Conservation (phyloP, 2,797 vertebrate genomes). For the Pseudomugil gertrudae region DNA sequence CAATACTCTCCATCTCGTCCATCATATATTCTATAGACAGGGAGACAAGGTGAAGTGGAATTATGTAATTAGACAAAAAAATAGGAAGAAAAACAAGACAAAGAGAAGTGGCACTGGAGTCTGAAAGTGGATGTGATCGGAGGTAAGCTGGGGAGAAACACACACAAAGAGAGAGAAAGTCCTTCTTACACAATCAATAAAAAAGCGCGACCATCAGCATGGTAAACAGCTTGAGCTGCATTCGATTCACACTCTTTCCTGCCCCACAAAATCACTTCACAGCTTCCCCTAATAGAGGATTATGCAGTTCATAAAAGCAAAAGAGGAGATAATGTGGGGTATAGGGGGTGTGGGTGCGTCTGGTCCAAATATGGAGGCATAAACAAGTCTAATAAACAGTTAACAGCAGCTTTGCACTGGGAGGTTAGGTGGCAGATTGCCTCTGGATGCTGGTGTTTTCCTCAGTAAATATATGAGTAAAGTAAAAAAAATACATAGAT, state of each 20-base stretch:
- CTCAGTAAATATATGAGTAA: conserved; percentile 15
- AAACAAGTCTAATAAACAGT: conserved; percentile 12
- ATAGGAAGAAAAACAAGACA: neutral
- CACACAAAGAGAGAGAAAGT: neutral
- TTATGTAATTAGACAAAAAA: neutral
- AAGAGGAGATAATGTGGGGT: conserved; percentile 7
- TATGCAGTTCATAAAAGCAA: conserved; percentile 28
- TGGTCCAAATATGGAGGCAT: conserved; percentile 12
- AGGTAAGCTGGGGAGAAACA: neutral
- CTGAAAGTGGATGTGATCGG: neutral
- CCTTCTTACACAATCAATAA: conserved; percentile 57
- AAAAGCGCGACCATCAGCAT: conserved; percentile 43
- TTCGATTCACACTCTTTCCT: conserved; percentile 51
- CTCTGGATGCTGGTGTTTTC: conserved; percentile 11
- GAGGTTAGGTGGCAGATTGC: conserved; percentile 22
- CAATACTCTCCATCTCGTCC: conserved; percentile 81
- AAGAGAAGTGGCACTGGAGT: neutral
- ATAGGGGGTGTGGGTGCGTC: neutral
- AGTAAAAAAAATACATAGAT: neutral
- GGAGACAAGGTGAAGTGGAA: neutral
- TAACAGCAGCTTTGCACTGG: conserved; percentile 9
- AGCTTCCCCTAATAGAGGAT: conserved; percentile 44
- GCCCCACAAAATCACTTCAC: conserved; percentile 35
- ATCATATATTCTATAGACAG: conserved; percentile 87
- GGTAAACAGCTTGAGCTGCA: conserved; percentile 55